phyloP scores from a whole-genome alignment of 64 coral and sea anemone genomes.

The Montipora capricornis region DNA sequence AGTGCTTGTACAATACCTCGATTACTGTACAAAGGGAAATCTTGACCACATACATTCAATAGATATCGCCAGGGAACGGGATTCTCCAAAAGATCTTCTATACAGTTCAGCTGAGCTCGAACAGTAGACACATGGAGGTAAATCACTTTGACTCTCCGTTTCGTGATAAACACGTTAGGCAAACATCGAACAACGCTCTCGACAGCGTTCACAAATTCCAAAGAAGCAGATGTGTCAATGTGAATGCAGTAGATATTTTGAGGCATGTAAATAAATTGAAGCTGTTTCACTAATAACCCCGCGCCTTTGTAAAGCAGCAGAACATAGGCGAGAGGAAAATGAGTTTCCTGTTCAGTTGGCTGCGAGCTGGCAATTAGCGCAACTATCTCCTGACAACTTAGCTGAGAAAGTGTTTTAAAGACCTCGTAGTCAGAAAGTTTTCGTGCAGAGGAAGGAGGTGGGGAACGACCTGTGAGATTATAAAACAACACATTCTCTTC shows the following conservation, averaged over 20 bases:
- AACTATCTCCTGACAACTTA: neutral
- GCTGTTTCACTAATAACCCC: conserved; percentile 30
- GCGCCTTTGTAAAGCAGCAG: conserved; percentile 52
- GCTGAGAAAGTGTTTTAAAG: neutral
- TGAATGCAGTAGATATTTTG: conserved; percentile 66
- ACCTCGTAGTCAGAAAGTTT: neutral
- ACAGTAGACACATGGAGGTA: conserved; percentile 40
- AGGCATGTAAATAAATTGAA: conserved; percentile 56
- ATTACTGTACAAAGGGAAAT: conserved; percentile 54
- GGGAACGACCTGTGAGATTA: too few species aligned
- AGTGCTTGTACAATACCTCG: conserved; percentile 31
- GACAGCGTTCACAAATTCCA: conserved; percentile 19
- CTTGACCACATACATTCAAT: conserved; percentile 40
- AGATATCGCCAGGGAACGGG: conserved; percentile 38
- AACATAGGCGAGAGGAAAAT: conserved; percentile 47
- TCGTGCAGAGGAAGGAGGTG: neutral
- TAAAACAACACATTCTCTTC: neutral
- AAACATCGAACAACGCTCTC: conserved; percentile 22
- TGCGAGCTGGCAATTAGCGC: conserved; percentile 4
- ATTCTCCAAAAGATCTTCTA: conserved; percentile 25
- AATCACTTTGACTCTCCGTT: conserved; percentile 22
- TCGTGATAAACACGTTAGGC: conserved; percentile 54
- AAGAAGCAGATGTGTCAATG: conserved; percentile 20
- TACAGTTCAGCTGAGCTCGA: conserved; percentile 45
- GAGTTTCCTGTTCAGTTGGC: conserved; percentile 16